phyloP scores from a whole-genome alignment of 1,140 invertebrate species.

The Platorchestia sp. region DNA sequence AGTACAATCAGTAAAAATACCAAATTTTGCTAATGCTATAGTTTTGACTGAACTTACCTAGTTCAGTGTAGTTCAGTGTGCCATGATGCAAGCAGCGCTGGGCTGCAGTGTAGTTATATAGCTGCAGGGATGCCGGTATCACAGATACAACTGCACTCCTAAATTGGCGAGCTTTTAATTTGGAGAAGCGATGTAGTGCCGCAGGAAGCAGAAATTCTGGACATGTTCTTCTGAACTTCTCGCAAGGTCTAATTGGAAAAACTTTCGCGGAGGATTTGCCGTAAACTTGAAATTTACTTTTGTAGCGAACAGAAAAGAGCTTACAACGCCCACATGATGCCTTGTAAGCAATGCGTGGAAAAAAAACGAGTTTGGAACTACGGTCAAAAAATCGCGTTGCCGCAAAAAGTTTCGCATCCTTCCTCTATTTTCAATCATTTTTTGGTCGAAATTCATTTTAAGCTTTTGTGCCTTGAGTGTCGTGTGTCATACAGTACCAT shows the following conservation, averaged over 20 bases:
- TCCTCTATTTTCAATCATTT: not conserved
- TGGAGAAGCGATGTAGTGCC: not conserved
- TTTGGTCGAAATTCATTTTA: not conserved
- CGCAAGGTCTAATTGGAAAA: slow-evolving; percentile 32
- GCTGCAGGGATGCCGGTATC: not conserved
- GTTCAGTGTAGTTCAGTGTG: too few species aligned
- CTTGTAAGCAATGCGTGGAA: not conserved
- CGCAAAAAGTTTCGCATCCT: not conserved
- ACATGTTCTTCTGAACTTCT: slow-evolving; percentile 27
- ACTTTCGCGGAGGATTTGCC: not conserved
- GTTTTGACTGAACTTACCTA: too few species aligned
- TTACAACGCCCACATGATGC: not conserved
- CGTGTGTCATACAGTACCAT: not conserved
- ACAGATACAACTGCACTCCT: not conserved
- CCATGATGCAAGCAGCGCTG: not conserved
- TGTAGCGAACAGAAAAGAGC: not conserved
- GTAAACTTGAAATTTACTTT: not conserved
- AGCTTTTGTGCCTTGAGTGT: not conserved
- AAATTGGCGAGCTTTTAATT: not conserved
- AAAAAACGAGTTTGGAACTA: not conserved
- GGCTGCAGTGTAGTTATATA: not conserved
- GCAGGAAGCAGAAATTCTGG: not conserved
- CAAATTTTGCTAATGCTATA: too few species aligned
- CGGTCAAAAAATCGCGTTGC: not conserved
- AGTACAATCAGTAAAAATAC: too few species aligned